Evolutionary conservation across 2,888 invertebrate genomes (phyloP), one percentile per base, ranked within the genome.

Genomic region (Diadegma fenestrale): DNA sequence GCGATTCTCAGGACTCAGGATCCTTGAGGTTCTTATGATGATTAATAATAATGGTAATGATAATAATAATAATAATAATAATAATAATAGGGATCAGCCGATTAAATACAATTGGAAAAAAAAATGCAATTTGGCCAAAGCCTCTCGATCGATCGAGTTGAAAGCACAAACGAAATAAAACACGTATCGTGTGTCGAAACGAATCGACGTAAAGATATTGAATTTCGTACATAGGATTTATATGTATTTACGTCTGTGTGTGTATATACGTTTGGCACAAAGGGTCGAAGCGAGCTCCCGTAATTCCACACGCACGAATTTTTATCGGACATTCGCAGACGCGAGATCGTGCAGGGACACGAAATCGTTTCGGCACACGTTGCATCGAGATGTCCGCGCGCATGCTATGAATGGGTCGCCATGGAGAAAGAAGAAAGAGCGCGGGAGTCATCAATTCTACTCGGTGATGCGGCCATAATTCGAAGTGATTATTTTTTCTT

Each of bases 401-500:
- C 37, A 37, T 10, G 10, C 84, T 43, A 66, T 80, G 82, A 89
- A 89, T 88, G 81, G 69, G 66, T 79, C 71, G 64, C 26, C 14
- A 80, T 61, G 54, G n/a, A 26, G 48, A 71, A 30, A 71, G 48
- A 54, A 72, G 45, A 26, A 61, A 61, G n/a, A 71, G 80, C 71
- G 37, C 69, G 63, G 82, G 86, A 88, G 88, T 89, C 92, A 91
- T 92, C 90, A 91, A 92, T 92, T 90, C 84, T 85, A 87, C 69
- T 72, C 90, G 86, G 61, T 89, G 90, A 89, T 89, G 90, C 90
- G 90, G 87, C 89, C 88, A 90, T 91, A 91, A 92, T 91, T 89
- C 87, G 84, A 87, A 91, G 90, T 91, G 90, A 91, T 91, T 89
- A 89, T 89, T 89, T 88, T 87, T 88, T 86, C 86, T 80, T 77